These are phyloP conservation scores for Ficedula albicollis DNA, from an alignment of 2,797 vertebrate genomes.

Conservation along the genomic window DNA sequence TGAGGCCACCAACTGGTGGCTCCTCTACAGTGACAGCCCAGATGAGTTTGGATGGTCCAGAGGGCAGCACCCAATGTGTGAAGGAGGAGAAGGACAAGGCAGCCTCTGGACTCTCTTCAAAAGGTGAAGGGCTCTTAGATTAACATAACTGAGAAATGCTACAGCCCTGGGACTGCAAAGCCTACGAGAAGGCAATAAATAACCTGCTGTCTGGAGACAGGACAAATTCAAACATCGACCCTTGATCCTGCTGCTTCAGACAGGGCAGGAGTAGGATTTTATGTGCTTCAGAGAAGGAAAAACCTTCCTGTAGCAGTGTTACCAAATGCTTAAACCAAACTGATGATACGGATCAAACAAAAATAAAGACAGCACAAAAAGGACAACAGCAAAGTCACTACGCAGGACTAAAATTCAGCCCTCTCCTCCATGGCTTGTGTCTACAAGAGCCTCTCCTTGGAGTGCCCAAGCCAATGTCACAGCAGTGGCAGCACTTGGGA, in stretches of 20 bases:
- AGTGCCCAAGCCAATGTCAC: background rate
- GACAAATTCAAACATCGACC: background rate
- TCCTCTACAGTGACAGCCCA: background rate
- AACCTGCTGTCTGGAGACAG: background rate
- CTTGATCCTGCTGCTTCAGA: background rate
- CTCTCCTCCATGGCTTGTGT: background rate
- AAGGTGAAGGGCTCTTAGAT: background rate
- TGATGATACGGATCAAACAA: background rate
- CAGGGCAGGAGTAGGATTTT: background rate
- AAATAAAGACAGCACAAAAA: background rate
- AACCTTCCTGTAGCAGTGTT: background rate
- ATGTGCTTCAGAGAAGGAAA: background rate
- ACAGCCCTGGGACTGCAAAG: background rate
- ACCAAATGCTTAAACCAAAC: background rate
- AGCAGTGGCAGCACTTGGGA: background rate
- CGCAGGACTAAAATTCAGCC: background rate
- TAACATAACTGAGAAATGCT: background rate
- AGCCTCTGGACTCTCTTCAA: background rate
- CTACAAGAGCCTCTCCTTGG: background rate
- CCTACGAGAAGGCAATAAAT: background rate
- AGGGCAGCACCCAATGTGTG: background rate
- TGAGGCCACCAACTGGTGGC: background rate
- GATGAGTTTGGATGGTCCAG: background rate
- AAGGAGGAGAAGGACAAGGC: background rate
- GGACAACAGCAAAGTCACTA: background rate